Evolutionary conservation across 2,888 invertebrate species (phyloP), one percentile per base, ranked within the genome.

Genomic region (Drosophila melanosoma): DNA sequence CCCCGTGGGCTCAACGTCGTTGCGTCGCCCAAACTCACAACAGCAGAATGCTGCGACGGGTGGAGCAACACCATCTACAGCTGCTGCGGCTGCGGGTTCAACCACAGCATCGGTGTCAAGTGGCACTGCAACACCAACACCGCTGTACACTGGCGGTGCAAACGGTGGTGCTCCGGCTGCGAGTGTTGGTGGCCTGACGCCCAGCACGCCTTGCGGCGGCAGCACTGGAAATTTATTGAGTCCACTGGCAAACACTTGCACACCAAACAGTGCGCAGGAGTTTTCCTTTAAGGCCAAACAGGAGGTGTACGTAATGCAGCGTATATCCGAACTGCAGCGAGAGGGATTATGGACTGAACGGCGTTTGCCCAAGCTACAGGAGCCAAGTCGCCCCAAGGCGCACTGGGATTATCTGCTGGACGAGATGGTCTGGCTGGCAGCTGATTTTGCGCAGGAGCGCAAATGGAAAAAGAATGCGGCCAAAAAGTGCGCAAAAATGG

Each of bases 401-500:
- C 99, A 99, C 93, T 99, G 99, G 99, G 99, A 99, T 93, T 99
- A 98, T 93, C 94, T 99, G 77, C 94, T 99, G 49, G 99, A 99
- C 93, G 99, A 99, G 94, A 99, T 99, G 98, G 97, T 97, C 45
- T 99, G 99, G 99, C 94, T 99, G 81, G 98, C 99, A 42, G 97
- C 98, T 45, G 99, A 99, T 94, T 99, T 99, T 94, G 97, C 97
- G 35, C 98, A 98, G 93, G 99, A 99, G 93, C 95, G 99, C 76
- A 99, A 98, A 93, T 99, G 98, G 98, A 99, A 99, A 92, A 98
- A 98, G 93, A 97, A 97, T 70, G 97, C 98, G 7, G 98, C 99
- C 1, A 97, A 97, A 92, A 98, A 96, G 94, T 98, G 98, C 92
- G 97, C 98, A 29, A 95, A 96, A 82, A 98, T 98, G 95, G 97